Evolutionary conservation across 53 echinoderm and acorn worm genomes (phyloP).

Genomic region (Echinarachnius parma): DNA sequence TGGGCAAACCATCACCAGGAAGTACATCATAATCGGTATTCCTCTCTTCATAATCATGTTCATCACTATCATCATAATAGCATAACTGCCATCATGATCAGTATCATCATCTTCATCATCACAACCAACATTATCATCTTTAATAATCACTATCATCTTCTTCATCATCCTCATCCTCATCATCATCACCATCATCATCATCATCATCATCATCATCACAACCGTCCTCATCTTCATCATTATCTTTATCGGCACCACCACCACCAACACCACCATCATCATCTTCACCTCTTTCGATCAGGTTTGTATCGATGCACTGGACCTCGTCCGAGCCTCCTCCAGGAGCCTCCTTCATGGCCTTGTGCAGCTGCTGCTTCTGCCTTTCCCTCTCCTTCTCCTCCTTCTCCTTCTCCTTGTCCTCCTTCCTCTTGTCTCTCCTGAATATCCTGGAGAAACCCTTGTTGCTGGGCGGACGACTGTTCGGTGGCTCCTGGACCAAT

Average conservation of each 20-base stretch:
- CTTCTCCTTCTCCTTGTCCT: constrained; percentile 3
- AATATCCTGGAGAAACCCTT: constrained; percentile 5
- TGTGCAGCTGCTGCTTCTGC: constrained; percentile 55
- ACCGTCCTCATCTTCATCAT: constrained; percentile 8
- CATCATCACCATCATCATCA: not conserved
- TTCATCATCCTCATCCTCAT: not conserved
- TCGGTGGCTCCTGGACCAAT: constrained; percentile 15
- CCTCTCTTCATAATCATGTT: not conserved
- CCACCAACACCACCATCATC: not conserved
- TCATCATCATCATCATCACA: not conserved
- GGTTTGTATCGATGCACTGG: constrained; percentile 53
- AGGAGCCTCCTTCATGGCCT: constrained; percentile 57
- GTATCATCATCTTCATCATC: not conserved
- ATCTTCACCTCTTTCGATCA: constrained; percentile 49
- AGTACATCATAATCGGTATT: not conserved
- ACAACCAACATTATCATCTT: not conserved
- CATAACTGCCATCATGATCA: not conserved
- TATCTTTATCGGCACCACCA: not conserved
- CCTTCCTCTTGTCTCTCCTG: not conserved
- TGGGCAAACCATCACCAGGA: not conserved
- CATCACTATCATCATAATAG: not conserved
- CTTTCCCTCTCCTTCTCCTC: constrained; percentile 51
- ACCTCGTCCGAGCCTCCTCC: constrained; percentile 59
- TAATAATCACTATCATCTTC: not conserved
- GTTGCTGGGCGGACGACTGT: not conserved